Evolutionary conservation across 2,888 invertebrate genomes (phyloP).

Genomic region (Pteria penguin): DNA sequence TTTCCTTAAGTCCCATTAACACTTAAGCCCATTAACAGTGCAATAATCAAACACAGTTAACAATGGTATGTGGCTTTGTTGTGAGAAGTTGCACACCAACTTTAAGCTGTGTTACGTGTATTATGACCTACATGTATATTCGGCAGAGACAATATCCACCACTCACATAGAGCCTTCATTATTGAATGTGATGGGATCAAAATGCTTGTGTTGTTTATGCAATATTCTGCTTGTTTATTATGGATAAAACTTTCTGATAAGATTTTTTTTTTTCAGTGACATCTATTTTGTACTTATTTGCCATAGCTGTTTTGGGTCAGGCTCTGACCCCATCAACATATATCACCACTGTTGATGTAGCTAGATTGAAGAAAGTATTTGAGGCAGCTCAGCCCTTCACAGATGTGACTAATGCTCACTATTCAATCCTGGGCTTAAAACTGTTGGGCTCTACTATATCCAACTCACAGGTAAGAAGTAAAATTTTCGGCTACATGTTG

Average conservation of each 20-base stretch:
- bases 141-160: too few species aligned
- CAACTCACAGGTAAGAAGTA: slow-evolving; percentile 73
- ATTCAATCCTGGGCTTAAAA: slow-evolving; percentile 87
- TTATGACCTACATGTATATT: too few species aligned
- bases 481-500: background rate
- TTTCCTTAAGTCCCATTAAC: too few species aligned
- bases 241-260: background rate
- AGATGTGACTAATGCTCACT: slow-evolving; percentile 84
- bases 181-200: background rate
- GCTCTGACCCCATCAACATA: slow-evolving; percentile 77
- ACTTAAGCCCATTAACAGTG: too few species aligned
- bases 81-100: too few species aligned
- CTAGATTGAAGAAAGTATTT: slow-evolving; percentile 77
- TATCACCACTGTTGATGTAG: slow-evolving; percentile 78
- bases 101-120: too few species aligned
- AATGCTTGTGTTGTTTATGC: background rate
- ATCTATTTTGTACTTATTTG: slow-evolving; percentile 66
- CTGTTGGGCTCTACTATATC: slow-evolving; percentile 84
- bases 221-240: background rate
- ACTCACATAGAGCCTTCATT: background rate
- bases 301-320: slow-evolving; percentile 74
- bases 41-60: too few species aligned
- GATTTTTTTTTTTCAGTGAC: background rate
- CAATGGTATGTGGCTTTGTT: too few species aligned
- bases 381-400: slow-evolving; percentile 73